phyloP scores from a whole-genome alignment of 2,888 invertebrate species.

The Drosophila aldrichi region DNA sequence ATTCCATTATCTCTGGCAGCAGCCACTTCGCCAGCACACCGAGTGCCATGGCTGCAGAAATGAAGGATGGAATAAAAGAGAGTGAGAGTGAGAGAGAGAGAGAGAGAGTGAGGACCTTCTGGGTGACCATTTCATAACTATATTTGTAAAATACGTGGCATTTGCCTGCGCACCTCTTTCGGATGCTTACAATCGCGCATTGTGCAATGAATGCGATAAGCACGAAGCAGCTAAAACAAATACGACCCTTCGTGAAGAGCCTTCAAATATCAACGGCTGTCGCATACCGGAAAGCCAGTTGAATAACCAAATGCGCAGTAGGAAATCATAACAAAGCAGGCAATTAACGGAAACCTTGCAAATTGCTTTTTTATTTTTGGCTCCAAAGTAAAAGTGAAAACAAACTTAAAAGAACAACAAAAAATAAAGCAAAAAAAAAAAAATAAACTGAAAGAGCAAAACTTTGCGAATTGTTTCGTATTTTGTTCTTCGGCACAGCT shows the following conservation, averaged over 20 bases:
- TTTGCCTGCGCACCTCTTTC: constrained; percentile 13
- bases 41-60: constrained; percentile 93
- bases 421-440: too few species aligned
- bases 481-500: background rate
- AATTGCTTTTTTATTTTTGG: constrained; percentile 1
- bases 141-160: constrained; percentile 39
- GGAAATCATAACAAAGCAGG: constrained; percentile 3
- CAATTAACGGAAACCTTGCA: constrained; percentile 16
- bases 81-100: background rate
- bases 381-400: background rate
- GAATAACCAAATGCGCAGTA: constrained; percentile 16
- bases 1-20: constrained; percentile 99
- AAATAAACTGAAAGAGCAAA: too few species aligned
- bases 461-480: constrained; percentile 4
- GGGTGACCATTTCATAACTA: constrained; percentile 35
- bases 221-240: constrained; percentile 17
- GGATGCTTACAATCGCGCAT: constrained; percentile 28
- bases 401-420: background rate
- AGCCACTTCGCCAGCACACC: constrained; percentile 99
- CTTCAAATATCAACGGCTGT: constrained; percentile 10
- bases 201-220: constrained; percentile 38
- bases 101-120: background rate
- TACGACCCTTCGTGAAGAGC: constrained; percentile 15
- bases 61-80: constrained; percentile 27
- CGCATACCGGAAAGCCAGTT: background rate